phyloP scores from a whole-genome alignment of 2,888 invertebrate genomes.

The Carabus problematicus region DNA sequence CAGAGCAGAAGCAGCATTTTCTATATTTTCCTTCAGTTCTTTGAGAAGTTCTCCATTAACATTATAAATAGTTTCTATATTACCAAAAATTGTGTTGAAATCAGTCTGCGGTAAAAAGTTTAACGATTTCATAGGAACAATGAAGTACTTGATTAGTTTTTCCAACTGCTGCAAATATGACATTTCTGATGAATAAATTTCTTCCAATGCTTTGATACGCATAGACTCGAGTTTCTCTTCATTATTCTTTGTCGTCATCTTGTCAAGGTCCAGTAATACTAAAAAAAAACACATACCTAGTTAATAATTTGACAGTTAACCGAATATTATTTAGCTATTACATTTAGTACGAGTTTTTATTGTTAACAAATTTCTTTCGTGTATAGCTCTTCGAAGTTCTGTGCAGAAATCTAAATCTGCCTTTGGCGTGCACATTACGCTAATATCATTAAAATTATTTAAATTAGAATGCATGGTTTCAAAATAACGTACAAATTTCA shows the following conservation, averaged over 20 bases:
- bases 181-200: slow-evolving; percentile 74
- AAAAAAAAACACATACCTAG: slow-evolving; percentile 41
- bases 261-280: slow-evolving; percentile 67
- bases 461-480: slow-evolving; percentile 6
- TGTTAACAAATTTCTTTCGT: slow-evolving; percentile 69
- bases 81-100: slow-evolving; percentile 67
- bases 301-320: slow-evolving; percentile 22
- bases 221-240: slow-evolving; percentile 53
- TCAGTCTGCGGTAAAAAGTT: slow-evolving; percentile 62
- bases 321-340: slow-evolving; percentile 48
- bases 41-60: slow-evolving; percentile 68
- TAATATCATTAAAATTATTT: slow-evolving; percentile 14
- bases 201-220: slow-evolving; percentile 67
- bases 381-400: slow-evolving; percentile 67
- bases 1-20: slow-evolving; percentile 71
- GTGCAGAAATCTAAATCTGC: slow-evolving; percentile 62
- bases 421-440: slow-evolving; percentile 63
- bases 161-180: slow-evolving; percentile 73
- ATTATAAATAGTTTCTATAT: slow-evolving; percentile 69
- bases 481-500: neutral
- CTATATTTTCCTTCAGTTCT: slow-evolving; percentile 64
- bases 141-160: slow-evolving; percentile 69
- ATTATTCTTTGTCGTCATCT: slow-evolving; percentile 56
- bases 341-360: slow-evolving; percentile 67
- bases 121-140: slow-evolving; percentile 64